Evolutionary conservation across 2,113 vertebrate species (phyloP).

Genomic region (Lampris megalopsis): DNA sequence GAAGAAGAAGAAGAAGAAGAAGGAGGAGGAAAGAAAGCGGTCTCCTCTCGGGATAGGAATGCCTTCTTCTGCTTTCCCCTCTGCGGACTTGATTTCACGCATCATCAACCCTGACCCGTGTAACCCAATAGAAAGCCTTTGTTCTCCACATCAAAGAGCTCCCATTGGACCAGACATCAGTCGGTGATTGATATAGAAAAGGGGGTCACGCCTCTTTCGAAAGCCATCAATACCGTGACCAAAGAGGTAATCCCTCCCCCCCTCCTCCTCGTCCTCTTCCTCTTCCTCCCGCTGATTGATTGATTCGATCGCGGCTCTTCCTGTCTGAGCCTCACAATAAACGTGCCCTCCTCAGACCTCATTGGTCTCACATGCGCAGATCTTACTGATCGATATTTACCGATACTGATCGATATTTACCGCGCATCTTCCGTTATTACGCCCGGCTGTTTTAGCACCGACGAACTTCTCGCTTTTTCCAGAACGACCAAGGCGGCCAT

Average conservation of each 20-base stretch:
- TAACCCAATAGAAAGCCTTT: slow-evolving; percentile 70
- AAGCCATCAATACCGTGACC: slow-evolving; percentile 52
- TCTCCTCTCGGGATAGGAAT: slow-evolving; percentile 33
- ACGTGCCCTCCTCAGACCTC: neutral
- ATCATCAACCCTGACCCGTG: slow-evolving; percentile 69
- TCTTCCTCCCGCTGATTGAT: slow-evolving; percentile 33
- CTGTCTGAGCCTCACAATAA: slow-evolving; percentile 21
- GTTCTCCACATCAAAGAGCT: slow-evolving; percentile 66
- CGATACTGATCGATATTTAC: too few relatives aligned
- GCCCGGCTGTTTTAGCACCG: neutral
- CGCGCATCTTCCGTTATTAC: slow-evolving; percentile 7
- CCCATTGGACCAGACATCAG: slow-evolving; percentile 56
- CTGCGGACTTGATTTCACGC: slow-evolving; percentile 56
- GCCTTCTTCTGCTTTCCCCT: slow-evolving; percentile 25
- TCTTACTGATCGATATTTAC: too few relatives aligned
- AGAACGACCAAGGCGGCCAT: too few relatives aligned
- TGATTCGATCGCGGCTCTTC: slow-evolving; percentile 50
- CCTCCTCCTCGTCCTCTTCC: too few relatives aligned
- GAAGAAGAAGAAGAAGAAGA: too few relatives aligned
- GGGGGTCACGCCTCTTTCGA: slow-evolving; percentile 40
- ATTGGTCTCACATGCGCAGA: neutral
- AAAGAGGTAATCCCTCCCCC: slow-evolving; percentile 38
- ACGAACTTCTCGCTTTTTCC: too few relatives aligned
- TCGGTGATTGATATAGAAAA: slow-evolving; percentile 52
- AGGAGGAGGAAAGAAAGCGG: neutral